These are phyloP conservation scores for Diorhabda elongata DNA, from an alignment of 1,140 invertebrate genomes.

Conservation along the genomic window DNA sequence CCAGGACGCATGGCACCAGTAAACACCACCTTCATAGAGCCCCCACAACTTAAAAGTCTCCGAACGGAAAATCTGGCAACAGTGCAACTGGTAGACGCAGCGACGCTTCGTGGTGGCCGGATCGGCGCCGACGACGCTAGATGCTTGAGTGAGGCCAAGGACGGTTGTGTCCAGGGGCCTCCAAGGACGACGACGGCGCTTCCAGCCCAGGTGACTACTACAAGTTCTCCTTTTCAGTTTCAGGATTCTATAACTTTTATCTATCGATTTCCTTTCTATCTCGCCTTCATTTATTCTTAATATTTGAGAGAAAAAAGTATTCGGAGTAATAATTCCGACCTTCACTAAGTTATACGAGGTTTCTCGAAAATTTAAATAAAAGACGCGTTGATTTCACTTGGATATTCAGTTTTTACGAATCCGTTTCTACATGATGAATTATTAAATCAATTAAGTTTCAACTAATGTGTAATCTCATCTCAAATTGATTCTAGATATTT, in stretches of 20 bases:
- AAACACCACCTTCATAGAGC: not conserved
- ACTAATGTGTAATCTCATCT: no score
- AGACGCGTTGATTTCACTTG: not conserved
- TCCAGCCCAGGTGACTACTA: constrained; percentile 10
- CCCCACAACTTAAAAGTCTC: not conserved
- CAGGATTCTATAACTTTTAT: constrained; percentile 1
- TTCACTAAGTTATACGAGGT: constrained; percentile 8
- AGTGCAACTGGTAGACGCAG: not conserved
- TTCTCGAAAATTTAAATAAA: constrained; percentile 4
- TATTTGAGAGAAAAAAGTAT: not conserved
- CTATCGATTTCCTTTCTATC: constrained; percentile 15
- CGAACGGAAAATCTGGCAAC: not conserved
- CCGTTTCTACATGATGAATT: no score
- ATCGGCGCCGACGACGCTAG: not conserved
- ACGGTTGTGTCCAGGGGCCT: constrained; percentile 16
- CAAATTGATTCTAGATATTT: no score
- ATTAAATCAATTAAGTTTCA: no score
- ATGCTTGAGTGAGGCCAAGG: constrained; percentile 12
- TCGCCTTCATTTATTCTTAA: constrained; percentile 5
- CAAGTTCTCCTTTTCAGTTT: constrained; percentile 2
- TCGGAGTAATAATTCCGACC: constrained; percentile 8
- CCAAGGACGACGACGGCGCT: not conserved
- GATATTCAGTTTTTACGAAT: no score
- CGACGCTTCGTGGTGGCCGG: not conserved
- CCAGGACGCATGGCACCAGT: not conserved